Evolutionary conservation across 2,797 vertebrate species (phyloP).

Genomic region (Urosaurus nigricauda): DNA sequence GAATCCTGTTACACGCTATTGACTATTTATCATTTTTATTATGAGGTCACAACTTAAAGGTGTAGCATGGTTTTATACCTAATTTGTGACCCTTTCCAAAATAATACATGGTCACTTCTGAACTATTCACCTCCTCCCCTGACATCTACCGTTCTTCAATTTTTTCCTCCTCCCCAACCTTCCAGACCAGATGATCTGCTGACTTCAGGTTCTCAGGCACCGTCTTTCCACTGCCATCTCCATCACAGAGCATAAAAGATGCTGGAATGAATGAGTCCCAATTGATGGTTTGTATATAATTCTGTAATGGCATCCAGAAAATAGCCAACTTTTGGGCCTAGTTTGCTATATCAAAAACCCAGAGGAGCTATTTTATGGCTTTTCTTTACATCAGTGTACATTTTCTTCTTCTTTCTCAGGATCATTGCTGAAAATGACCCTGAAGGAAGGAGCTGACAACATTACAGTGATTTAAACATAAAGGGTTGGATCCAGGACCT

Average conservation of each 20-base stretch:
- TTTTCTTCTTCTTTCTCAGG: slow-evolving; percentile 15
- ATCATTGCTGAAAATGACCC: slow-evolving; percentile 31
- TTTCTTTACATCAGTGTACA: not conserved
- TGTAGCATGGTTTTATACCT: slow-evolving; percentile 76
- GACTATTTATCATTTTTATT: slow-evolving; percentile 83
- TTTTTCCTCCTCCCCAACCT: not conserved
- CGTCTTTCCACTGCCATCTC: slow-evolving; percentile 28
- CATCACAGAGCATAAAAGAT: slow-evolving; percentile 5
- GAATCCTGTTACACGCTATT: slow-evolving; percentile 85
- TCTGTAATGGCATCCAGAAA: slow-evolving; percentile 12
- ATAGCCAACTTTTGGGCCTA: slow-evolving; percentile 13
- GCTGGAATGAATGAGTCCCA: slow-evolving; percentile 9
- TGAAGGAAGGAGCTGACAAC: slow-evolving; percentile 10
- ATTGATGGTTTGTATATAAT: not conserved
- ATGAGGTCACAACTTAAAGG: slow-evolving; percentile 79
- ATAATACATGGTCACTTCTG: slow-evolving; percentile 78
- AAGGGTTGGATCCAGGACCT: not conserved
- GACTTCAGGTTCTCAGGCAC: not conserved
- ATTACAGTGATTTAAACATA: not conserved
- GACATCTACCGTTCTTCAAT: slow-evolving; percentile 55
- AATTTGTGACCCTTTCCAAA: slow-evolving; percentile 77
- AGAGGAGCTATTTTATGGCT: fast-evolving
- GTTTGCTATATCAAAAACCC: slow-evolving; percentile 23
- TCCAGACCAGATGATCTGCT: slow-evolving; percentile 42
- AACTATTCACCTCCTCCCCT: slow-evolving; percentile 83